Base-by-base conservation (phyloP, 2,888 invertebrate genomes). In the Erynnis tages region DNA sequence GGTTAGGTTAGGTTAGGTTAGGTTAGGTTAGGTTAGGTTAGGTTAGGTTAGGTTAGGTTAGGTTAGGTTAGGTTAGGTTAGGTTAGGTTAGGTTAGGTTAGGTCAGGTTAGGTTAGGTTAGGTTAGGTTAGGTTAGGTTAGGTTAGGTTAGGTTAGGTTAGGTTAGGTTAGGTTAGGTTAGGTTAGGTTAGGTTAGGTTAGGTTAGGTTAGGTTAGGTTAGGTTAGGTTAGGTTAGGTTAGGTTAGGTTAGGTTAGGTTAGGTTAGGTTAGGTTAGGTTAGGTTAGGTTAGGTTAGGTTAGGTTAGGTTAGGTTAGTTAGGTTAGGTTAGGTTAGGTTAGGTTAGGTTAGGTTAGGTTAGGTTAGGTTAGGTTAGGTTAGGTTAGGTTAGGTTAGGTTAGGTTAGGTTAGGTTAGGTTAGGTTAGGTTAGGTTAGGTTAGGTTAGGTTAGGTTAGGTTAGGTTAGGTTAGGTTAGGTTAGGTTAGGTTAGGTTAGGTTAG, bases 311-410 rank as follows among this genome's bases (percentile, higher is more conserved):
- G 56, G 60, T 62, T 58, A 5, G 5, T 4, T 4, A 21, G 5
- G 5, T 4, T 4, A 56, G 57, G 54, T 60, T 58, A 56, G 57
- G 54, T 54, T 60, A 59, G 63, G 59, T 59, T 61, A 61, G 60
- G 59, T 64, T 57, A 59, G 55, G 60, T 60, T 58, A 60, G 32
- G 59, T 61, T 60, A 61, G 62, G 62, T 62, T 62, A 65, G 63
- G 62, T 62, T 61, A 61, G 64, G 62, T 64, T 62, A 63, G 64
- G 62, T 63, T 59, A 57, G 52, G 54, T 55, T 56, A 56, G 50
- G 53, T 53, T 56, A 59, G 54, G 53, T 57, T 57, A 57, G 59
- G 61, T 60, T 60, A 60, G 61, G 61, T 59, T 58, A 57, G 58
- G 54, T 57, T 53, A 50, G 53, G 54, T 56, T 56, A 54, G 57